Evolutionary conservation across 2,888 invertebrate genomes (phyloP).

Genomic region (Scelioninae gen. 1): DNA sequence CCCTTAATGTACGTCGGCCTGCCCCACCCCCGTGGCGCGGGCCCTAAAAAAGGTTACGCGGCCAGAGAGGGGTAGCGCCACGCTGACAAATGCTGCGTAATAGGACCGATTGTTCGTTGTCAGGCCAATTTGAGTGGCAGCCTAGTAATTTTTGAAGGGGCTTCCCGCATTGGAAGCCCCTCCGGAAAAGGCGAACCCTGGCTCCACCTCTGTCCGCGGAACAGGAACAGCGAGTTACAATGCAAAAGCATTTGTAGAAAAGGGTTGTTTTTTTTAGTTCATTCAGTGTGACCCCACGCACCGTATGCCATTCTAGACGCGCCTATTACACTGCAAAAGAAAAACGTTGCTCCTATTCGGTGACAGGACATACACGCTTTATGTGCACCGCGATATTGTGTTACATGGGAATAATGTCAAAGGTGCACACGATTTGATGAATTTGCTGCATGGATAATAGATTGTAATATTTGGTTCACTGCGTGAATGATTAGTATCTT

Average conservation of each 20-base stretch:
- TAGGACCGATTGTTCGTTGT: constrained; percentile 83
- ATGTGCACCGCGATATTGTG: constrained; percentile 58
- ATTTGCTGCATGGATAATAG: constrained; percentile 37
- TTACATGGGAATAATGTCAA: constrained; percentile 54
- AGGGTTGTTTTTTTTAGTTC: constrained; percentile 73
- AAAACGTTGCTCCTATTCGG: constrained; percentile 63
- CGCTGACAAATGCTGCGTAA: constrained; percentile 82
- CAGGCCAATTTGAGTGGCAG: constrained; percentile 84
- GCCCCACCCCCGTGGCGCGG: constrained; percentile 56
- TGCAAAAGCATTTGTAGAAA: constrained; percentile 70
- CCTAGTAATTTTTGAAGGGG: constrained; percentile 80
- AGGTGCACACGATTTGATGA: constrained; percentile 40
- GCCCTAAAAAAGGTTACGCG: constrained; percentile 71
- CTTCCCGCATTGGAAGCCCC: constrained; percentile 71
- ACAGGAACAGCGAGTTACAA: constrained; percentile 73
- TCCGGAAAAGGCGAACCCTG: constrained; percentile 74
- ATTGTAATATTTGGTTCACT: constrained; percentile 48
- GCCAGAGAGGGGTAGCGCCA: constrained; percentile 72
- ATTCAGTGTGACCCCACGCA: constrained; percentile 72
- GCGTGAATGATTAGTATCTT: constrained; percentile 40
- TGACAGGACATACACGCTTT: constrained; percentile 50
- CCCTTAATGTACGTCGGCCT: constrained; percentile 61
- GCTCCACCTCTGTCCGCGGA: constrained; percentile 67
- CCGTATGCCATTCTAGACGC: constrained; percentile 77
- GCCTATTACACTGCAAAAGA: constrained; percentile 55